A percentile compares a stretch with the other conserved stretches of the same genome.
Evolutionary conservation across 2,797 vertebrate species (phyloP).

Genomic region (Babyrousa celebensis): DNA sequence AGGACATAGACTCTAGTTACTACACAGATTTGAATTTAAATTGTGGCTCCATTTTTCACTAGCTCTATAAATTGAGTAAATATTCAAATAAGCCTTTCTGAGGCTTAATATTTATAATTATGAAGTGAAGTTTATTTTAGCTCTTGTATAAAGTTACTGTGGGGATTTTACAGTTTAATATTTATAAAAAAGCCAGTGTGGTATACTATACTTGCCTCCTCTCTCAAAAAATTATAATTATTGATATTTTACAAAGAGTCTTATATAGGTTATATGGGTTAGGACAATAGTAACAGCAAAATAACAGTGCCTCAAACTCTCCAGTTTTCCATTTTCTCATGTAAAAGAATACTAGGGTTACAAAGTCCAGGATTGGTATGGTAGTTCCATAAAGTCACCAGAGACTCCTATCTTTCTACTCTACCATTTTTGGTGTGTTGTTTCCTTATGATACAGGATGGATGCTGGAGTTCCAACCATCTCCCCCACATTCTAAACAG

Average conservation of each 20-base stretch:
- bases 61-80: neutral
- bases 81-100: neutral
- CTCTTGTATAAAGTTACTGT: neutral
- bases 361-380: neutral
- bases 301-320: neutral
- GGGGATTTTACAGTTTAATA: neutral
- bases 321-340: neutral
- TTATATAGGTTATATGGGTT: neutral
- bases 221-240: neutral
- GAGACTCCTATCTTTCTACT: neutral
- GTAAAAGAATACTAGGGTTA: neutral
- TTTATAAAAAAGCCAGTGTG: neutral
- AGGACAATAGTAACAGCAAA: neutral
- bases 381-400: neutral
- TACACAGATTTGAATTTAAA: neutral
- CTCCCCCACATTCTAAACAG: neutral
- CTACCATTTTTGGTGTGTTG: neutral
- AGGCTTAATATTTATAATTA: neutral
- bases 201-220: neutral
- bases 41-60: neutral
- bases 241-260: conserved; percentile 15
- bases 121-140: neutral
- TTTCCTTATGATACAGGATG: neutral
- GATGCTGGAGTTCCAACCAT: neutral
- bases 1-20: neutral